Evolutionary conservation across 2,113 vertebrate species (phyloP), one percentile per base, ranked within the genome.

Genomic region (Alexandromys fortis): DNA sequence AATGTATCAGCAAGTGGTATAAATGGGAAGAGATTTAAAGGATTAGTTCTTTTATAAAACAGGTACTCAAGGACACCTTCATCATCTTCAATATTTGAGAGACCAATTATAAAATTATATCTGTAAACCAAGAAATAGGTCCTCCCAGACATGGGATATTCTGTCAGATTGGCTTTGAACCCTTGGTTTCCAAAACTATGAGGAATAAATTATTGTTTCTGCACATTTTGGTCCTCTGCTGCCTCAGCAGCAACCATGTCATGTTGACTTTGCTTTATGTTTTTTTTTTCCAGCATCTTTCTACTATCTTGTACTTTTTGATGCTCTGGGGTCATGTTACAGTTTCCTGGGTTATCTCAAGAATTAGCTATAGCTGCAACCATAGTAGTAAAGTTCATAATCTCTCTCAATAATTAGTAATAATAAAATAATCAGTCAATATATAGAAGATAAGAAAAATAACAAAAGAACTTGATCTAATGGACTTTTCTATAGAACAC

Each of bases 231-330:
- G 12, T 24, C 14, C 73, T 75, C 7, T 67, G 6, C 26, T 70
- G 47, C 52, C 17, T 21, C 52, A 70, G 30, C 16, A 68, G 17
- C 16, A 1, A 45, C 12, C n/a, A 1, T 52, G 19, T n/a, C 22
- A 63, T 72, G 28, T 5, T 58, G 55, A 91, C 33, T 65, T 33
- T 24, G 6, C 5, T 19, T 28, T 45, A 28, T 42, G 2, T 26
- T n/a, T 90, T 95, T 26, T n/a, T 90, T 95, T 35, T 17, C 38
- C 28, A 88, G 70, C 38, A 94, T 35, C 61, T 94, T 35, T 22
- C 86, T 78, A 73, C 28, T 93, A 6, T 72, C 61, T 73, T 26
- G 4, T 55, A 55, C 55, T 55, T 55, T 55, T 19, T 55, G 4
- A 90, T 67, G 14, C 1, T 52, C 13, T 35, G 52, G 35, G 47